Evolutionary conservation across 2,888 invertebrate genomes (phyloP), one percentile per base, ranked within the genome.

Genomic region (Drosophila borborema): DNA sequence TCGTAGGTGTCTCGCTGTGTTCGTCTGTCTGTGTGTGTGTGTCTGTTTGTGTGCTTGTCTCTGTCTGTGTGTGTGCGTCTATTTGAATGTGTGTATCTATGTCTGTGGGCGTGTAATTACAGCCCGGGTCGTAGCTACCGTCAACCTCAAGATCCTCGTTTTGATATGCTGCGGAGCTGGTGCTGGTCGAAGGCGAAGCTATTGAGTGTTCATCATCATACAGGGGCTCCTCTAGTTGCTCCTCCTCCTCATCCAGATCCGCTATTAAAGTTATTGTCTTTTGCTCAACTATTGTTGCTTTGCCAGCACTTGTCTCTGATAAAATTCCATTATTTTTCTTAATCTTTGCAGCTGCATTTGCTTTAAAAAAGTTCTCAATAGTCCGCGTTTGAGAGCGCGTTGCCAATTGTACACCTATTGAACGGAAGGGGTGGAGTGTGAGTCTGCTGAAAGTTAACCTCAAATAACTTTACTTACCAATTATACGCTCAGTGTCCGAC

Each of bases 331-430:
- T 73, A 59, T 62, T 81, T 70, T 71, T 64, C 60, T 77, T 72
- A 45, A 69, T 79, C 60, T 85, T 87, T 23, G 86, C 81, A 62
- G 82, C 87, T 74, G 84, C 81, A 70, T 86, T 91, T 31, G 89
- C 86, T 85, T 90, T 91, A 61, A 92, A 93, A 68, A 91, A 93
- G 66, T 91, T 89, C 68, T 92, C 92, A 61, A 92, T 92, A 49
- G 92, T 91, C 72, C 90, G 87, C 66, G 90, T 92, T 84, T 91
- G 92, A 16, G 92, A 92, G 61, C 92, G 91, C 45, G 92, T 92
- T 36, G 92, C 92, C 54, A 91, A 72, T 36, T 86, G 92, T 63
- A 92, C 90, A 68, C 91, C 91, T 91, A 56, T 28, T 65, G 70
- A 31, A 40, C 10, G 51, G 4, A 48, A 12, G 18, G 23, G 16